A percentile compares a stretch with the other conserved stretches of the same genome.
Conservation (phyloP, 2,888 invertebrate species). For the Drosophila percnosoma region DNA sequence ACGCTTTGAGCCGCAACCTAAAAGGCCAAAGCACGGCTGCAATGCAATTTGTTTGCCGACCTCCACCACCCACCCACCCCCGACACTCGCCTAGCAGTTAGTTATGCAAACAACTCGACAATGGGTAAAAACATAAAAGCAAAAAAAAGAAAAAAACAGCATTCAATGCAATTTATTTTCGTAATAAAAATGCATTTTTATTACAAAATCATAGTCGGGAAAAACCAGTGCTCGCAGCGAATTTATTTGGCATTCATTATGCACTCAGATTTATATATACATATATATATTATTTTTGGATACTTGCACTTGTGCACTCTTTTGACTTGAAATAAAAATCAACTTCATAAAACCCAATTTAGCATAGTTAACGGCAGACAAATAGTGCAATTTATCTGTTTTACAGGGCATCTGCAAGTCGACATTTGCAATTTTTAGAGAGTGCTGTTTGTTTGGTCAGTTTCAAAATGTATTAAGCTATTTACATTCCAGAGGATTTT, state of each 20-base stretch:
- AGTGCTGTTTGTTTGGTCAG: conserved; percentile 48
- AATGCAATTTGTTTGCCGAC: background rate
- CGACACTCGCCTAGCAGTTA: background rate
- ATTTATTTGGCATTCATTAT: conserved; percentile 74
- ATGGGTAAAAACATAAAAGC: conserved; percentile 15
- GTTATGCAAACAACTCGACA: conserved; percentile 51
- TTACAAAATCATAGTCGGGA: conserved; percentile 74
- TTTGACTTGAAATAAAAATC: background rate
- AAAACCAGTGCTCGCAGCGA: conserved; percentile 59
- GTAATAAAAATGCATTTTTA: conserved; percentile 75
- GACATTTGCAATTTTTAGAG: background rate
- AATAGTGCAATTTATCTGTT: background rate
- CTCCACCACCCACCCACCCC: background rate
- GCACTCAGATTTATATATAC: conserved; percentile 37
- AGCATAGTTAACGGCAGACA: background rate
- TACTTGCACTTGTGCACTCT: background rate
- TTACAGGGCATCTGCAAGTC: conserved; percentile 3
- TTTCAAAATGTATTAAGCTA: conserved; percentile 72
- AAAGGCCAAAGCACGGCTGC: background rate
- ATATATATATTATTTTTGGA: conserved; percentile 7
- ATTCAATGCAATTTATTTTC: conserved; percentile 75
- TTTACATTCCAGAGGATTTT: conserved; percentile 54
- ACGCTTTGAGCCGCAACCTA: conserved; percentile 2
- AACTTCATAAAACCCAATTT: background rate
- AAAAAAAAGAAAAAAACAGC: background rate